phyloP scores from a whole-genome alignment of 2,113 vertebrate genomes.

The Misgurnus mizolepis region DNA sequence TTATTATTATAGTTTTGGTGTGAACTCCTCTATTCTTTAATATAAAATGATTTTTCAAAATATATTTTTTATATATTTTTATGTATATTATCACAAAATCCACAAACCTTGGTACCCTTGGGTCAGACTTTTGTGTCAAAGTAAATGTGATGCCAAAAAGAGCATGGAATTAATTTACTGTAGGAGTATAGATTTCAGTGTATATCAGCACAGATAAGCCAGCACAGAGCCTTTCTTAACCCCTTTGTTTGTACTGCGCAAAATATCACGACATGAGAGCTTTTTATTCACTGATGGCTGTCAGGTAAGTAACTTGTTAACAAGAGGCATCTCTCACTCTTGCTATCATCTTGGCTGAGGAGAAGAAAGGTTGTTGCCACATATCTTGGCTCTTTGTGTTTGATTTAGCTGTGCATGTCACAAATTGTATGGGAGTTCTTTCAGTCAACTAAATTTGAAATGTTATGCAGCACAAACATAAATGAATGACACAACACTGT shows the following conservation, averaged over 20 bases:
- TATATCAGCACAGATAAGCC: background rate
- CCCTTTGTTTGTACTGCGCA: background rate
- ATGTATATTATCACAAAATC: no score
- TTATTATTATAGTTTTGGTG: no score
- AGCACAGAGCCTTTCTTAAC: background rate
- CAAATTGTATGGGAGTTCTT: background rate
- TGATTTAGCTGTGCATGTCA: slow-evolving; percentile 11
- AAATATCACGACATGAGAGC: slow-evolving; percentile 10
- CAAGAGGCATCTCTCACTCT: background rate
- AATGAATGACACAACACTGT: background rate
- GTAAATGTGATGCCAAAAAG: background rate
- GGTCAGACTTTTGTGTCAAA: background rate
- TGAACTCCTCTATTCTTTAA: no score
- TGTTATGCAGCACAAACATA: background rate
- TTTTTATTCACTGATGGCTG: slow-evolving; percentile 16
- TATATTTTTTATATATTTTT: no score
- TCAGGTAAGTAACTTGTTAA: background rate
- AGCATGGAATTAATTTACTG: background rate
- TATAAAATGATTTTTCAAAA: no score
- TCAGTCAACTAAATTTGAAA: background rate
- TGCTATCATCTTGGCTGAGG: background rate
- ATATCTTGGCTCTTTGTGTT: slow-evolving; percentile 34
- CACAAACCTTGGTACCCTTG: background rate
- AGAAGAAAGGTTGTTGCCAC: background rate
- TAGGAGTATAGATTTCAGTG: background rate